phyloP scores from a whole-genome alignment of 92 coral and sea anemone species.

The Phenganax subtilis region DNA sequence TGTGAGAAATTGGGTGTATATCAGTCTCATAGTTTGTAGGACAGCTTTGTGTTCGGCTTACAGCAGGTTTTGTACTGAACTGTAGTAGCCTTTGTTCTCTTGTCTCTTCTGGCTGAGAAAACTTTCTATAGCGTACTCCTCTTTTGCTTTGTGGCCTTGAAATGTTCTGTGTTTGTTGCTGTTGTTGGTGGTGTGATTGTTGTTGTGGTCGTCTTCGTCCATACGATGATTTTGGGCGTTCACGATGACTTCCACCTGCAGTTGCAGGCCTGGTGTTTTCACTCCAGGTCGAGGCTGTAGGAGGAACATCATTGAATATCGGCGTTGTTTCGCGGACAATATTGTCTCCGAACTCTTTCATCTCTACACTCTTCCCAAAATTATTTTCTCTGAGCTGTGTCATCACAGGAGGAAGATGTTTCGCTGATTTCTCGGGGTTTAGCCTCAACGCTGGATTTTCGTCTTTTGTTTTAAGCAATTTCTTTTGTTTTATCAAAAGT shows the following conservation, averaged over 20 bases:
- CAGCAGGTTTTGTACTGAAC: neutral
- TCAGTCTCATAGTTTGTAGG: neutral
- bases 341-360: neutral
- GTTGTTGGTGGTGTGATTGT: slow-evolving; percentile 5
- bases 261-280: neutral
- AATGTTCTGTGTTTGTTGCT: neutral
- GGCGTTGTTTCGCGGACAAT: neutral
- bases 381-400: neutral
- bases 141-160: neutral
- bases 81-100: slow-evolving; percentile 3
- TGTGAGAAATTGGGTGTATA: neutral
- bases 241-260: slow-evolving; percentile 21
- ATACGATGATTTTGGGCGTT: slow-evolving; percentile 27
- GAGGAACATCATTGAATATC: neutral
- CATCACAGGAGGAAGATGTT: slow-evolving; percentile 74
- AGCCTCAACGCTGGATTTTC: slow-evolving; percentile 77
- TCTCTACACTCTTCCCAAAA: neutral
- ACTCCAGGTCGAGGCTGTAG: neutral
- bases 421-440: slow-evolving; percentile 56
- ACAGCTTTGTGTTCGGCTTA: neutral
- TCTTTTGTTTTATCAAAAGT: slow-evolving; percentile 79
- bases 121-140: neutral
- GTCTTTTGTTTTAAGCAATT: slow-evolving; percentile 63
- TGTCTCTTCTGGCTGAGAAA: neutral
- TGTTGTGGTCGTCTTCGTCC: slow-evolving; percentile 32